Conservation (phyloP, 2,113 vertebrate genomes). For the Solea solea region DNA sequence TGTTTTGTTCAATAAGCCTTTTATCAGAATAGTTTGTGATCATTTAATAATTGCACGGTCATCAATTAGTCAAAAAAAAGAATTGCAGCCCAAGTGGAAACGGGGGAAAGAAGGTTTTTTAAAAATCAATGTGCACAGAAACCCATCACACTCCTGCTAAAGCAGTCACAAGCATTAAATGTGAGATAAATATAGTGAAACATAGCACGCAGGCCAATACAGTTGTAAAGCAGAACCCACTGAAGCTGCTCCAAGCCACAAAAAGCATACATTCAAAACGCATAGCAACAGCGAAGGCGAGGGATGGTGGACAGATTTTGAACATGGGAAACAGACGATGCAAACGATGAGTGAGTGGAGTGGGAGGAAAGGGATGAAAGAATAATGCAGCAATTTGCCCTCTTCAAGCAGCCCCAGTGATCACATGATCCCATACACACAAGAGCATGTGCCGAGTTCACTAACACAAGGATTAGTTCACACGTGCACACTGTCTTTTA, state of each 20-base stretch:
- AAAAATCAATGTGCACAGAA: constrained; percentile 25
- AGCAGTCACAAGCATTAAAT: constrained; percentile 18
- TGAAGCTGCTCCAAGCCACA: constrained; percentile 16
- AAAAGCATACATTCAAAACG: constrained; percentile 8
- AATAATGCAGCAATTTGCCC: constrained; percentile 18
- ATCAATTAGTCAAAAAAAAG: not conserved
- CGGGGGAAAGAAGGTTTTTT: not conserved
- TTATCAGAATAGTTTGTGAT: too few relatives aligned
- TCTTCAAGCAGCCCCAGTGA: constrained; percentile 13
- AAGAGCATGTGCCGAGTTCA: constrained; percentile 24
- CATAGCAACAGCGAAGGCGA: constrained; percentile 30
- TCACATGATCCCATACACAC: constrained; percentile 33
- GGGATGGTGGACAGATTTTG: constrained; percentile 14
- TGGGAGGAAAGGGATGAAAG: constrained; percentile 38
- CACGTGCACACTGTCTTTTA: constrained; percentile 75
- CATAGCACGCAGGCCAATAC: constrained; percentile 23
- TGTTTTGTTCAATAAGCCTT: too few relatives aligned
- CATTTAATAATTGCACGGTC: too few relatives aligned
- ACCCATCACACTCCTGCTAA: not conserved
- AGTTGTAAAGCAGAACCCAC: constrained; percentile 25
- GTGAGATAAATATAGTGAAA: constrained; percentile 45
- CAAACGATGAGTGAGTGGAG: constrained; percentile 5
- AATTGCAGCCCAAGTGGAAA: constrained; percentile 23
- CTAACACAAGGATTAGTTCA: constrained; percentile 74
- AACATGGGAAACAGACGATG: constrained; percentile 9